Evolutionary conservation across 2,113 vertebrate species (phyloP), one percentile per base, ranked within the genome.

Genomic region (Trachemys scripta): DNA sequence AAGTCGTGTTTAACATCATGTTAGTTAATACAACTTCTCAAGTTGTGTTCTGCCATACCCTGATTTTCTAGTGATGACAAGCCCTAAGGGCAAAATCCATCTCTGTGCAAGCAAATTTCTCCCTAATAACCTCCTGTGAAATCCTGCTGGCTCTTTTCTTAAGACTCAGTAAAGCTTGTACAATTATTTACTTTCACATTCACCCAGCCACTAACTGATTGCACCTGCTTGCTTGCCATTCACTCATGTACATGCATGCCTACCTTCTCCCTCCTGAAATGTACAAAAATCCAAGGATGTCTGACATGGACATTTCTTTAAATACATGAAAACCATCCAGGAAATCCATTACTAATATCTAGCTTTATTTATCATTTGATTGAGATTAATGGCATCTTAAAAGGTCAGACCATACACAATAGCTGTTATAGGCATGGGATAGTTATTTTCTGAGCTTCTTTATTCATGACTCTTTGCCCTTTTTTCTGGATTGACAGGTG

Each of bases 401-500:
- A 97, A 98, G 97, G 92, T 97, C 95, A 95, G 78, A 75, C 76
- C 38, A 1, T 85, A 90, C 96, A 89, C 76, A 94, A 94, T 87
- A 94, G 95, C 90, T 88, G 49, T 31, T 35, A 72, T 50, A 90
- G 93, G 86, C 94, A 22, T 81, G 56, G 89, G 95, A 91, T 92
- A 93, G 84, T 90, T 80, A 84, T 88, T 97, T 92, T 96, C 91
- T 92, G 88, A 80, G 84, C 4, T 94, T 97, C 98, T 96, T 97
- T 93, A 98, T 96, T 96, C 97, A 96, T 98, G 97, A 97, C 91
- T 91, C 93, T 84, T 80, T 90, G 38, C 91, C 89, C 85, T 96
- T 93, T 97, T 93, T 92, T 88, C 90, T 56, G 90, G 93, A 98
- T 88, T 93, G 97, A 92, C 80, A 90, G 90, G 94, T 98, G 97